phyloP scores from a whole-genome alignment of 2,797 vertebrate genomes.

The Gobionotothen gibberifrons region DNA sequence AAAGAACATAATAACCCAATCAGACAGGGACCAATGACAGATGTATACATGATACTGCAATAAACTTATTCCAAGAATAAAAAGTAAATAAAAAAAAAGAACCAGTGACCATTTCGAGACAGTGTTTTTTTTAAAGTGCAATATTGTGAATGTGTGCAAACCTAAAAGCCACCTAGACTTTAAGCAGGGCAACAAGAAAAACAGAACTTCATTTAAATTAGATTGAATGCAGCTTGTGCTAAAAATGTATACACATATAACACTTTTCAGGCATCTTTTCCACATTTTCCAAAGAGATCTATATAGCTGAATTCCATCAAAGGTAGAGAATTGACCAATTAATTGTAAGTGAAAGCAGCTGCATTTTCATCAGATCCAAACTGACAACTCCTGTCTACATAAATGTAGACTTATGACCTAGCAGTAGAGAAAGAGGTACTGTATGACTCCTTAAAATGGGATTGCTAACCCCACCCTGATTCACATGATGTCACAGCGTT shows the following conservation, averaged over 20 bases:
- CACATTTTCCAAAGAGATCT: background rate
- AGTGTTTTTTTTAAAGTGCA: too few species aligned
- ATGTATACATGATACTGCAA: background rate
- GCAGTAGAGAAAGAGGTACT: background rate
- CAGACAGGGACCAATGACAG: background rate
- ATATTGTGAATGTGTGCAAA: too few species aligned
- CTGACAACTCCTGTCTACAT: background rate
- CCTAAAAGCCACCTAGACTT: too few species aligned
- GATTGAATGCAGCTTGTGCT: too few species aligned
- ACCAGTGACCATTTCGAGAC: too few species aligned
- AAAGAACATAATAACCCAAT: conserved; percentile 1
- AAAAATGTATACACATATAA: background rate
- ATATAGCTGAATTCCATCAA: background rate
- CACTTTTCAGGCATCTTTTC: background rate
- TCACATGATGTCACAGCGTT: conserved; percentile 33
- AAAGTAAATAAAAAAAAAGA: too few species aligned
- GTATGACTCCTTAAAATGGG: conserved; percentile 18
- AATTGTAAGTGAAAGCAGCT: background rate
- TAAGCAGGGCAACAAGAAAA: too few species aligned
- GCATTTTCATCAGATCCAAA: background rate
- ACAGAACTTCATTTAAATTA: too few species aligned
- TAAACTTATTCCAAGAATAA: too few species aligned
- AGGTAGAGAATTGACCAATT: background rate
- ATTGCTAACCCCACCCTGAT: conserved; percentile 26
- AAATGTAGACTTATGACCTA: background rate